These are phyloP conservation scores for Hylaeus anthracinus DNA, from an alignment of 1,140 invertebrate species.

Conservation along the genomic window DNA sequence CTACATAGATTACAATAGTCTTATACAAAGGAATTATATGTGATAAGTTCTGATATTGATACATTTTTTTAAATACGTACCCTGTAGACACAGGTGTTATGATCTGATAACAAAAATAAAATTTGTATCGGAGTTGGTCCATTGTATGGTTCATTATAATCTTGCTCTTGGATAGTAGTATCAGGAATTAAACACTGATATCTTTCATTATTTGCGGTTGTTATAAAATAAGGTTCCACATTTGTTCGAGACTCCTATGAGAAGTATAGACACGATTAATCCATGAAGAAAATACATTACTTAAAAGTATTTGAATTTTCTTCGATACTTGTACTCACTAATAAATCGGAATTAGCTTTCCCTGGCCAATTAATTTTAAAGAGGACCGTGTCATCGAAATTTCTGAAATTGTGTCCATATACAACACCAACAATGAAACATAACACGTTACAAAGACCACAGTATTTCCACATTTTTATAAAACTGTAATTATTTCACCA, in stretches of 20 bases:
- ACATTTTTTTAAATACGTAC: constrained; percentile 73
- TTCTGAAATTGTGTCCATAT: constrained; percentile 83
- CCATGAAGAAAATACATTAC: neutral
- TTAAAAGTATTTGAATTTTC: neutral
- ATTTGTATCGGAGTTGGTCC: constrained; percentile 89
- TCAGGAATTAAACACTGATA: constrained; percentile 90
- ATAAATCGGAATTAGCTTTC: constrained; percentile 78
- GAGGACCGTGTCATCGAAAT: constrained; percentile 90
- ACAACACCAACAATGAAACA: constrained; percentile 36
- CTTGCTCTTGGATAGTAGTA: constrained; percentile 82
- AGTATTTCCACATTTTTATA: constrained; percentile 59
- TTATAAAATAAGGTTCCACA: constrained; percentile 81
- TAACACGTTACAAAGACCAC: constrained; percentile 45
- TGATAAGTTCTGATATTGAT: neutral
- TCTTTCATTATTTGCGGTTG: constrained; percentile 85
- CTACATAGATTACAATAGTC: constrained; percentile 73
- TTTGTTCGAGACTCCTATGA: constrained; percentile 79
- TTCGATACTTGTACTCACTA: constrained; percentile 70
- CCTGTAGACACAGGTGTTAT: constrained; percentile 90
- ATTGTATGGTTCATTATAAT: constrained; percentile 83
- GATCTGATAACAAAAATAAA: constrained; percentile 87
- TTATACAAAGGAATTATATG: neutral
- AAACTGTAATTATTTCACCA: constrained; percentile 44
- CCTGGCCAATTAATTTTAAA: constrained; percentile 92
- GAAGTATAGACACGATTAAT: constrained; percentile 30